phyloP scores from a whole-genome alignment of 2,797 vertebrate genomes.

The Epinephelus malabaricus region DNA sequence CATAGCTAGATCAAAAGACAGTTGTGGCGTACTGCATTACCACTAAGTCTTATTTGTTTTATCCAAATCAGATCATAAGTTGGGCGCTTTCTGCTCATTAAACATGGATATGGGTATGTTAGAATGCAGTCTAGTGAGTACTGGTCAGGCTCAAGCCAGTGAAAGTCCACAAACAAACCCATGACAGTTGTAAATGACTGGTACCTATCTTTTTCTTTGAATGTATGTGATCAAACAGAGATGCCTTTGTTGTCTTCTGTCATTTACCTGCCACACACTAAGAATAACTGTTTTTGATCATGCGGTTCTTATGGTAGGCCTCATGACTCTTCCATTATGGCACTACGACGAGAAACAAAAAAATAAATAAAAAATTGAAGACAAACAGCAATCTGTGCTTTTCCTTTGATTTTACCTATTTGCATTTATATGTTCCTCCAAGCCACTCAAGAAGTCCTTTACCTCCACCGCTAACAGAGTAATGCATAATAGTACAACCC shows the following conservation, averaged over 20 bases:
- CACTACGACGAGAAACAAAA: slow-evolving; percentile 36
- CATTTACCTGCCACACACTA: slow-evolving; percentile 66
- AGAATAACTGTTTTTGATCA: slow-evolving; percentile 74
- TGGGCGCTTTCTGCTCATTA: slow-evolving; percentile 27
- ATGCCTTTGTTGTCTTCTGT: slow-evolving; percentile 65
- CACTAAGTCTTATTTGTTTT: slow-evolving; percentile 28
- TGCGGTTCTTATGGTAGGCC: slow-evolving; percentile 41
- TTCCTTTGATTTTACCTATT: slow-evolving; percentile 76
- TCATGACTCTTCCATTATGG: slow-evolving; percentile 56
- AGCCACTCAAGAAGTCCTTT: slow-evolving; percentile 66
- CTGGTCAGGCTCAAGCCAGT: slow-evolving; percentile 17
- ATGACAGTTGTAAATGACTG: slow-evolving; percentile 52
- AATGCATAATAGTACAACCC: slow-evolving; percentile 58
- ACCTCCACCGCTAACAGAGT: slow-evolving; percentile 54
- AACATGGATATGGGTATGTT: slow-evolving; percentile 28
- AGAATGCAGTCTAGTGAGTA: slow-evolving; percentile 16
- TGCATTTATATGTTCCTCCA: slow-evolving; percentile 65
- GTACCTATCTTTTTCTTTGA: slow-evolving; percentile 37
- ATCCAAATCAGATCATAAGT: slow-evolving; percentile 25
- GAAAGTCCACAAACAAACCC: slow-evolving; percentile 44
- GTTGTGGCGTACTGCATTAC: not conserved
- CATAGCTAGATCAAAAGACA: slow-evolving; percentile 29
- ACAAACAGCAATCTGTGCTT: slow-evolving; percentile 73
- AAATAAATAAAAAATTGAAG: slow-evolving; percentile 16
- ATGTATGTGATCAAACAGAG: slow-evolving; percentile 64